Conservation (phyloP, 2,888 invertebrate genomes). For the Dryadula phaetusa region DNA sequence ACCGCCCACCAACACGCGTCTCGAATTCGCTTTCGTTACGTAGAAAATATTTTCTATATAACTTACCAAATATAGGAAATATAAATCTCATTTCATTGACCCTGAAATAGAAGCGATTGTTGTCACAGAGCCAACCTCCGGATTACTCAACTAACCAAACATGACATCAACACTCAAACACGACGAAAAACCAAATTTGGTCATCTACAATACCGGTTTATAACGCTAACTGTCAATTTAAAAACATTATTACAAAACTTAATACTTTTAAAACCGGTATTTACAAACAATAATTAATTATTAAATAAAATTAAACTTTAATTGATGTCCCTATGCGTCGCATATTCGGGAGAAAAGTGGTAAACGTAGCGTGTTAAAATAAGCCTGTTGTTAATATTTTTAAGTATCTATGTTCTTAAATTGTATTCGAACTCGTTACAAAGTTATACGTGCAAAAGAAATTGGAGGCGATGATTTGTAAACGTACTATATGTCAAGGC, state of each 20-base stretch:
- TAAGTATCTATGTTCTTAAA: too few species aligned
- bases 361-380: too few species aligned
- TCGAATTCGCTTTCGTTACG: too few species aligned
- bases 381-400: too few species aligned
- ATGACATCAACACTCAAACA: conserved; percentile 27
- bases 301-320: neutral
- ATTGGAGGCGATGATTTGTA: too few species aligned
- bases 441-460: too few species aligned
- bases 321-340: neutral
- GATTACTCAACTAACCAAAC: conserved; percentile 18
- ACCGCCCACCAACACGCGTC: too few species aligned
- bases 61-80: too few species aligned
- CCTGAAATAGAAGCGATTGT: neutral
- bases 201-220: conserved; percentile 22
- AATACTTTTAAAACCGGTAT: neutral
- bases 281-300: neutral
- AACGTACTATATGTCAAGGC: conserved; percentile 24
- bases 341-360: too few species aligned
- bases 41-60: too few species aligned
- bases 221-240: neutral
- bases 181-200: conserved; percentile 10
- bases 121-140: neutral
- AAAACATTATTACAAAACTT: neutral
- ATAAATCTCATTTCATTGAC: neutral
- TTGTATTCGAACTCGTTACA: too few species aligned